These are phyloP conservation scores for Tolypeutes matacus DNA, from an alignment of 2,797 vertebrate genomes.

Conservation along the genomic window DNA sequence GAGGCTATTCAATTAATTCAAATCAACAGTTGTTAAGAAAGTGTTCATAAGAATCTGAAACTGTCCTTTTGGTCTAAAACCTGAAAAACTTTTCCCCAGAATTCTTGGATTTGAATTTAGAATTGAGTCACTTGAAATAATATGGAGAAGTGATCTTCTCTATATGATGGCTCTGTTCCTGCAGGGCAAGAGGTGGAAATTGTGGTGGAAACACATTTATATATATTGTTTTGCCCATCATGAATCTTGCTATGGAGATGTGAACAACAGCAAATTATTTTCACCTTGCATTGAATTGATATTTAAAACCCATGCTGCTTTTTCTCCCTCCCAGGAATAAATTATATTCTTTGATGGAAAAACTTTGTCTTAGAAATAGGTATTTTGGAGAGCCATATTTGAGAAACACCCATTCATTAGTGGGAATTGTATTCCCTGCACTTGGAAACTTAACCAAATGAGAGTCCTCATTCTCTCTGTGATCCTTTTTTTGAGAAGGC, in stretches of 20 bases:
- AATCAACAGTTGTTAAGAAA: background rate
- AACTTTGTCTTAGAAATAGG: too few relatives aligned
- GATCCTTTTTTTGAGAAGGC: background rate
- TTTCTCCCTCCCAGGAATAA: background rate
- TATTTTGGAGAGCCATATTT: too few relatives aligned
- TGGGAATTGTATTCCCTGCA: background rate
- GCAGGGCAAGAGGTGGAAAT: background rate
- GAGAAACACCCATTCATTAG: too few relatives aligned
- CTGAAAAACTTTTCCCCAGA: background rate
- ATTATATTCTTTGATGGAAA: too few relatives aligned
- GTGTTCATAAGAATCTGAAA: background rate
- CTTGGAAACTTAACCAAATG: background rate
- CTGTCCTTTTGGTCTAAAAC: background rate
- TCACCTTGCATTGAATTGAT: too few relatives aligned
- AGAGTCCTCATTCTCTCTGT: background rate
- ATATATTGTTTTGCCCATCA: too few relatives aligned
- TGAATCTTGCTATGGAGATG: too few relatives aligned
- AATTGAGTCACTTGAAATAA: background rate
- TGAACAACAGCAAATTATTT: too few relatives aligned
- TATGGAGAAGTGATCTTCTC: background rate
- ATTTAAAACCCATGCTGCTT: too few relatives aligned
- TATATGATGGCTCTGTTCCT: background rate
- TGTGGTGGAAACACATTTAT: background rate
- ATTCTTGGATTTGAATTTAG: background rate
- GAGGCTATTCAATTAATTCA: background rate